Conservation (phyloP, 35 echinoderm and acorn worm species). For the Acanthaster planci region DNA sequence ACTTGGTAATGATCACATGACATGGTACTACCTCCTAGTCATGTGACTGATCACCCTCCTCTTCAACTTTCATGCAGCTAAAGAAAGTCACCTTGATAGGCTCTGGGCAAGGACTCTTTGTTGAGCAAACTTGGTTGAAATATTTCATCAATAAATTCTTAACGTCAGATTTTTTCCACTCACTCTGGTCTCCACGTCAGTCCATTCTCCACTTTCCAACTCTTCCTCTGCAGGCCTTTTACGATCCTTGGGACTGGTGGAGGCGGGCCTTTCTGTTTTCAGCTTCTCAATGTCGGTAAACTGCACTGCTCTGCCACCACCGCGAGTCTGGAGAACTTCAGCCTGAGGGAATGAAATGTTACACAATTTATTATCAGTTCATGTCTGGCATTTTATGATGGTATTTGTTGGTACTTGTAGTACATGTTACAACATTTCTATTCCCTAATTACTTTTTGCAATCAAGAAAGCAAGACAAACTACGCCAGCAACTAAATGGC, state of each 20-base stretch:
- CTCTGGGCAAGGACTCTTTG: neutral
- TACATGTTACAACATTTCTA: too few relatives aligned
- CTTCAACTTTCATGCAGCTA: too few relatives aligned
- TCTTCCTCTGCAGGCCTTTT: slow-evolving; percentile 72
- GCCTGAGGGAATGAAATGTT: slow-evolving; percentile 41
- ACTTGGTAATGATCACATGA: too few relatives aligned
- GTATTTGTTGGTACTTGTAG: too few relatives aligned
- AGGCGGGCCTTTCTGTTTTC: slow-evolving; percentile 45
- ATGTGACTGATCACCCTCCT: too few relatives aligned
- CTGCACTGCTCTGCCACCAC: slow-evolving; percentile 88
- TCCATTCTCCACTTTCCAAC: slow-evolving; percentile 68
- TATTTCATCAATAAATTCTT: neutral
- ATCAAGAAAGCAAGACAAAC: too few relatives aligned
- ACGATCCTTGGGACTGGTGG: neutral
- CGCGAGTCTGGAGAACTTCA: slow-evolving; percentile 86
- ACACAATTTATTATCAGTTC: too few relatives aligned
- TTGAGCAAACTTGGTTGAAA: neutral
- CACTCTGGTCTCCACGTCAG: slow-evolving; percentile 87
- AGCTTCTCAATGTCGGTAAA: slow-evolving; percentile 90
- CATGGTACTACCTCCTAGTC: too few relatives aligned
- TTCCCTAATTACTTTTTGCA: too few relatives aligned
- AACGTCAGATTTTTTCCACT: neutral
- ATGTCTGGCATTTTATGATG: too few relatives aligned
- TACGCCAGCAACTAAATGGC: too few relatives aligned
- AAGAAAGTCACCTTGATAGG: neutral